Evolutionary conservation across 2,113 vertebrate species (phyloP).

Genomic region (Tyto alba): DNA sequence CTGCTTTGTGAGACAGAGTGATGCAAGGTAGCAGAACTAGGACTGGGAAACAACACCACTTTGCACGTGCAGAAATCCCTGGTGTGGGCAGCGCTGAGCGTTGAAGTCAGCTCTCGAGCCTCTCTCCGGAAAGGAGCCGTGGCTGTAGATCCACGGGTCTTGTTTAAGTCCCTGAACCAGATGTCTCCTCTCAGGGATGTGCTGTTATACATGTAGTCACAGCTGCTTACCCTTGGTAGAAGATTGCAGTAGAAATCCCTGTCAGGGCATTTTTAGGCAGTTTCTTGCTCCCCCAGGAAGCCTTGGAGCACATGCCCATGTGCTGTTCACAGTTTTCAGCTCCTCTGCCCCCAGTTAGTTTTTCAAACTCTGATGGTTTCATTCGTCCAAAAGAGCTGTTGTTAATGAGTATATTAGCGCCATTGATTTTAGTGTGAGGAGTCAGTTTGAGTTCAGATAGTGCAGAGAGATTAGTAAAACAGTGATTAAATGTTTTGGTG

Average conservation of each 20-base stretch:
- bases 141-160: background rate
- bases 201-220: accelerated
- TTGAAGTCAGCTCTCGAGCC: background rate
- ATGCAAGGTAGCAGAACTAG: background rate
- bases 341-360: background rate
- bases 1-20: accelerated
- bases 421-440: conserved; percentile 20
- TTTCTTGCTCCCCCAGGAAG: background rate
- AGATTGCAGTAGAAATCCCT: background rate
- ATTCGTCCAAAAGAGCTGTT: background rate
- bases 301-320: background rate
- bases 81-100: accelerated
- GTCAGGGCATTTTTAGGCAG: background rate
- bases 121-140: accelerated
- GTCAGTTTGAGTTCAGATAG: background rate
- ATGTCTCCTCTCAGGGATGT: background rate
- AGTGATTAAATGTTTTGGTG: conserved; percentile 31
- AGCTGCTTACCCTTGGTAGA: accelerated
- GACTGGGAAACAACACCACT: background rate
- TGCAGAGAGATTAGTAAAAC: background rate
- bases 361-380: background rate
- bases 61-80: accelerated
- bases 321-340: background rate
- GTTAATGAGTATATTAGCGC: background rate
- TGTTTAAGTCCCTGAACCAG: background rate